Base-by-base conservation (phyloP, 37 sponge, comb jelly and placozoan species). In the Oopsacas minuta region DNA sequence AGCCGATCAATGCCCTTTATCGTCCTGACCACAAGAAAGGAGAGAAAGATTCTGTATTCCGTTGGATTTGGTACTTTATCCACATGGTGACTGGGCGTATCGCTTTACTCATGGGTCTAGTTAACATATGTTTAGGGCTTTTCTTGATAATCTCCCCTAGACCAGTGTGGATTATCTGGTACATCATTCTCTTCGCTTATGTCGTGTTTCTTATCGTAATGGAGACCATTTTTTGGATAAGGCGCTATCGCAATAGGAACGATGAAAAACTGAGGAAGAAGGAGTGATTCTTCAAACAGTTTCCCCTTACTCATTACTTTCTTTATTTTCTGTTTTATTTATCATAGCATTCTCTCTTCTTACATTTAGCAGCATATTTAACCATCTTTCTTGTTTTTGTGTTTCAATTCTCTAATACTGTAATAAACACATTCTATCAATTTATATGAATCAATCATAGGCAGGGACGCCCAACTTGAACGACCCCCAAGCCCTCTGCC, bases 111-210 rank as follows among this genome's bases (percentile, higher is more conserved):
- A 25, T 61, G 30, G 75, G 75, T n/a, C 75, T 61, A 61, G 75
- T 61, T 3, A 61, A 61, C 22, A 61, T 61, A 25, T 20, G 28
- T 22, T 87, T 92, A 20, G 92, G 92, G 10, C 84, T 89, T 37
- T 87, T 92, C 23, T 81, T 92, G 39, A 51, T 89, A 0, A 39
- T 51, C 25, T 84, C 86, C n/a, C 90, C 92, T 15, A 36, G 85
- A 36, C 81, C 36, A 0, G 86, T 92, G 34, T 89, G 92, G 92
- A 81, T 53, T 0, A 37, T 86, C 23, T 92, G 92, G 92, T 36
- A 32, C 32, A 88, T 36, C 0, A 32, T 92, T 8, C 86, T 88
- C 0, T 35, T 37, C 1, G 36, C 82, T 51, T 92, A 90, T 88
- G 30, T 92, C 52, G 0, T 88, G 10, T 53, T 82, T 36, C 87